These are phyloP conservation scores for Yasuhikotakia modesta DNA, from an alignment of 2,797 vertebrate species.

Conservation along the genomic window DNA sequence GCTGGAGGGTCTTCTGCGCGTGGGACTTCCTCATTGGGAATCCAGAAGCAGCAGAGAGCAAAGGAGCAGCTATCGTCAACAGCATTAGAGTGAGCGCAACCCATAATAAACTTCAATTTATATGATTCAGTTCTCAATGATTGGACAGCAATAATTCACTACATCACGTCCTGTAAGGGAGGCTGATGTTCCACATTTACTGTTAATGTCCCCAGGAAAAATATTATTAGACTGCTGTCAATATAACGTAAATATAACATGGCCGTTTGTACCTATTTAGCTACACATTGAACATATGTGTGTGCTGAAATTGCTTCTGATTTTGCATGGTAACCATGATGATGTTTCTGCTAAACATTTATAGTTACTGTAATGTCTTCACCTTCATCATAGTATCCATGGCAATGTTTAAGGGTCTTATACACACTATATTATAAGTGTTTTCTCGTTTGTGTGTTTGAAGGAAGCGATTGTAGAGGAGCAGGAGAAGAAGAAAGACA, in stretches of 20 bases:
- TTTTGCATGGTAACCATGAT: background rate
- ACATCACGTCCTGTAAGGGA: constrained; percentile 17
- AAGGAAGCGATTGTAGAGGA: constrained; percentile 97
- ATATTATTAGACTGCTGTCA: constrained; percentile 26
- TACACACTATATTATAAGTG: background rate
- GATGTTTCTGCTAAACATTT: too few relatives aligned
- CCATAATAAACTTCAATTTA: background rate
- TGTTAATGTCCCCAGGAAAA: constrained; percentile 43
- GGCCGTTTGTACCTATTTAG: background rate
- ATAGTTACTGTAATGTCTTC: background rate
- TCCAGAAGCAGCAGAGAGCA: constrained; percentile 95
- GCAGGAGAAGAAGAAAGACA: constrained; percentile 94
- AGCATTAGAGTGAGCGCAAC: constrained; percentile 86
- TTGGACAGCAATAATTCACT: constrained; percentile 45
- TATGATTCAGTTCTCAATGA: constrained; percentile 39
- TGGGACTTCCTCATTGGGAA: constrained; percentile 99
- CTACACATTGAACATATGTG: background rate
- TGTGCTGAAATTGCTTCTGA: background rate
- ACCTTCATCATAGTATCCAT: background rate
- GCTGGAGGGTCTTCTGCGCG: constrained; percentile 97
- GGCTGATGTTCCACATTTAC: constrained; percentile 44
- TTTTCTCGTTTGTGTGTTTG: constrained; percentile 40
- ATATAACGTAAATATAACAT: background rate
- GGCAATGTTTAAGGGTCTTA: background rate
- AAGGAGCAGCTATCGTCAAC: constrained; percentile 94